phyloP scores from a whole-genome alignment of 2,797 vertebrate species.

The Lycodopsis pacificus region DNA sequence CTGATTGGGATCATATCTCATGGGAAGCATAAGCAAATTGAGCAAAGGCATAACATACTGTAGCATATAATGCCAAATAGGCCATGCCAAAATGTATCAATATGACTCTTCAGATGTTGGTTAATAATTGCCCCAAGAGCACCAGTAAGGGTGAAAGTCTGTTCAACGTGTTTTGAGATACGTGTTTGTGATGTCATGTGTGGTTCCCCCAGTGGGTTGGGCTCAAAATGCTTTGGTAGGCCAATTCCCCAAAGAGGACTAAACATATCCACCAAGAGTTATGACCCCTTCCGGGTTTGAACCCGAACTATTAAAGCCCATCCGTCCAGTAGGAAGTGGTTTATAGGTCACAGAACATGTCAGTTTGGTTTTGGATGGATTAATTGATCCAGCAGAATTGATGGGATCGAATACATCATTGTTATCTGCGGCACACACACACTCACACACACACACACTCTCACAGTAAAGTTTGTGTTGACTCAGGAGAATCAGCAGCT shows the following conservation, averaged over 20 bases:
- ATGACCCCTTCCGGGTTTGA: background rate
- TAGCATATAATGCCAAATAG: background rate
- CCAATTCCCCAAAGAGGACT: background rate
- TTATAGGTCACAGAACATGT: slow-evolving; percentile 9
- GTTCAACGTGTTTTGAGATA: background rate
- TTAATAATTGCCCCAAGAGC: no score
- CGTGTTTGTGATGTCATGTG: background rate
- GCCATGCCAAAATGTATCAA: background rate
- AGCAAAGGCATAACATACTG: background rate
- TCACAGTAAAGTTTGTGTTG: slow-evolving; percentile 25
- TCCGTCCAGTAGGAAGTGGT: slow-evolving; percentile 21
- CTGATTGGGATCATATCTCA: background rate
- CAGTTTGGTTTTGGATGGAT: background rate
- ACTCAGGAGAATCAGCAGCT: slow-evolving; percentile 45
- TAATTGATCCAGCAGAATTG: background rate
- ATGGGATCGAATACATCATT: background rate
- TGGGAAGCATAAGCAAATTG: background rate
- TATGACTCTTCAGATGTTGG: background rate
- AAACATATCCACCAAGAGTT: background rate
- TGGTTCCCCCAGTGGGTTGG: background rate
- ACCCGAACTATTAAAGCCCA: slow-evolving; percentile 9
- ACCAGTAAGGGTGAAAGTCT: background rate
- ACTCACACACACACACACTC: slow-evolving; percentile 1
- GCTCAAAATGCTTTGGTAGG: background rate
- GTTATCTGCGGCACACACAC: background rate